phyloP scores from a whole-genome alignment of 2,113 vertebrate genomes.

The Onychostruthus taczanowskii region DNA sequence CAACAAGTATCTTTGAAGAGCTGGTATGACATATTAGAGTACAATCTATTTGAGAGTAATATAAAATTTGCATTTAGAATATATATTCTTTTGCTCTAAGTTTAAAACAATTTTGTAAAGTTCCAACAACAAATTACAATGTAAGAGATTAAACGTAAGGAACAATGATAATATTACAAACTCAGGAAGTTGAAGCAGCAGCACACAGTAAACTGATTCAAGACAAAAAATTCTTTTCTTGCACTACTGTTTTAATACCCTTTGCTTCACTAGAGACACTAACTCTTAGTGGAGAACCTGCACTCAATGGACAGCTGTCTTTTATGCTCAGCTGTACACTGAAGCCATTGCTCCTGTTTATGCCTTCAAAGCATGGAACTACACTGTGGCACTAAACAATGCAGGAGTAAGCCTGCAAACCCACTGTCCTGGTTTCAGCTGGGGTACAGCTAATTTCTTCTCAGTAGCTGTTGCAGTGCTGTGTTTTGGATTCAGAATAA shows the following conservation, averaged over 20 bases:
- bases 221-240: background rate
- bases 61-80: background rate
- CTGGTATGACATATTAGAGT: background rate
- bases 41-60: background rate
- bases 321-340: background rate
- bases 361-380: rapidly evolving
- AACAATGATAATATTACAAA: background rate
- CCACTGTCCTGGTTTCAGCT: background rate
- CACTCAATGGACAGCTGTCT: background rate
- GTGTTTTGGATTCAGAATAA: background rate
- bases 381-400: background rate
- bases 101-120: background rate
- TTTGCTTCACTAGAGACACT: background rate
- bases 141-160: background rate
- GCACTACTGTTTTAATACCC: background rate
- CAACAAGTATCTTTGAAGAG: background rate
- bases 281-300: background rate
- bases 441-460: background rate
- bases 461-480: background rate
- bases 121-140: background rate
- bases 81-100: background rate
- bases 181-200: background rate
- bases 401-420: background rate
- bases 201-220: background rate
- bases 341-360: background rate